Conservation (phyloP, 2,888 invertebrate species). For the Litoditis marina region DNA sequence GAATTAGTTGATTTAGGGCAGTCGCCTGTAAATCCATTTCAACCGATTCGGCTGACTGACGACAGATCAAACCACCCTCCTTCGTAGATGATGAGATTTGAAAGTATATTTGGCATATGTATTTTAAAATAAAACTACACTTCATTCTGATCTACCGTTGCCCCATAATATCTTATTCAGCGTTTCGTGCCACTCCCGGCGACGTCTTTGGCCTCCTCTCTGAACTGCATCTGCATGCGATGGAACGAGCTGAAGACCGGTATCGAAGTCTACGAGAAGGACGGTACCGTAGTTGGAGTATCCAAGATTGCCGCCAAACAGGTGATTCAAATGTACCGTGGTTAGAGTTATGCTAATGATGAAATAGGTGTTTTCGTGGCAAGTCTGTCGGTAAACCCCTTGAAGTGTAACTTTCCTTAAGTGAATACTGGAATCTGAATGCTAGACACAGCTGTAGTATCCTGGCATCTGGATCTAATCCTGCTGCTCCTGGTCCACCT, state of each 20-base stretch:
- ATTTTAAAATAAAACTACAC: too few species aligned
- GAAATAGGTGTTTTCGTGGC: too few species aligned
- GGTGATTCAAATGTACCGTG: constrained; percentile 59
- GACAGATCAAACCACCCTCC: too few species aligned
- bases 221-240: constrained; percentile 66
- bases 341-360: background rate
- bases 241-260: constrained; percentile 60
- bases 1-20: too few species aligned
- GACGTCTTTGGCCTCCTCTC: constrained; percentile 51
- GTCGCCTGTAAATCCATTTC: too few species aligned
- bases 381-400: too few species aligned
- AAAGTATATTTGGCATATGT: too few species aligned
- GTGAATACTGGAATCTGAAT: background rate
- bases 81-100: too few species aligned
- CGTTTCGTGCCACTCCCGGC: constrained; percentile 56
- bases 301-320: constrained; percentile 66
- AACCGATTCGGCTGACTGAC: too few species aligned
- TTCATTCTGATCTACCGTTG: too few species aligned
- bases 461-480: constrained; percentile 37
- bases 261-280: constrained; percentile 64
- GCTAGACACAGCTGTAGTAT: background rate
- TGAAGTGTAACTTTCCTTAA: background rate
- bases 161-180: constrained; percentile 20
- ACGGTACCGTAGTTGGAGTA: constrained; percentile 64
- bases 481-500: background rate